Base-by-base conservation (phyloP, 2,888 invertebrate genomes). In the Minunthozetes semirufus region DNA sequence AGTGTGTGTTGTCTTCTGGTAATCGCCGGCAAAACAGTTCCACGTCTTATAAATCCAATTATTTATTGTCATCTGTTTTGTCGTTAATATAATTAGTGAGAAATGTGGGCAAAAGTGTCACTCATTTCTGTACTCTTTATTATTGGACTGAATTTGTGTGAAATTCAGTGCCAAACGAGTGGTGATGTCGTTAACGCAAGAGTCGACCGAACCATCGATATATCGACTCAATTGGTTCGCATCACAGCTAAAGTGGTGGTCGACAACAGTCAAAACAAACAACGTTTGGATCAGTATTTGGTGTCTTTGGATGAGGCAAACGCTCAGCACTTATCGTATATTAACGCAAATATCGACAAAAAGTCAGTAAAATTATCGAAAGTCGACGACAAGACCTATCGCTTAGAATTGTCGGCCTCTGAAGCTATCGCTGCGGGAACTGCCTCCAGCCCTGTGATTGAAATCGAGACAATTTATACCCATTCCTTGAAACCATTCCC, bases 211-310 rank as follows among this genome's bases (percentile, higher is more conserved):
- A 88, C 88, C 72, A 88, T 97, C 79, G 95, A 97, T 84, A 85
- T 95, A 78, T 87, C 92, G 8, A 89, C 93, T 9, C 96, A 96
- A 84, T 86, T 97, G 76, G 93, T 93, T 2, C 94, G 93, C 85
- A 88, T 92, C 73, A 86, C 88, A 17, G 86, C 89, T 46, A 90
- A 90, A 84, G 86, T 96, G 81, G 90, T 90, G 79, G 82, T 94
- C 79, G 92, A 94, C 84, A 94, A 96, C 82, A 87, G 86, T 79
- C 90, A 91, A 73, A 71, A 53, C 17, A 90, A 89, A 81, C 86
- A 88, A 78, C 85, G 89, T 77, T 87, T 89, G 48, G 88, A 87
- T 77, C 87, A 85, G 79, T 89, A 94, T 81, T 84, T 91, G 38
- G 87, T 92, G 79, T 86, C 89, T 13, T 82, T 77, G 38, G 76